These are phyloP conservation scores for Cryptotermes secundus DNA, from an alignment of 1,140 invertebrate species.

Conservation along the genomic window DNA sequence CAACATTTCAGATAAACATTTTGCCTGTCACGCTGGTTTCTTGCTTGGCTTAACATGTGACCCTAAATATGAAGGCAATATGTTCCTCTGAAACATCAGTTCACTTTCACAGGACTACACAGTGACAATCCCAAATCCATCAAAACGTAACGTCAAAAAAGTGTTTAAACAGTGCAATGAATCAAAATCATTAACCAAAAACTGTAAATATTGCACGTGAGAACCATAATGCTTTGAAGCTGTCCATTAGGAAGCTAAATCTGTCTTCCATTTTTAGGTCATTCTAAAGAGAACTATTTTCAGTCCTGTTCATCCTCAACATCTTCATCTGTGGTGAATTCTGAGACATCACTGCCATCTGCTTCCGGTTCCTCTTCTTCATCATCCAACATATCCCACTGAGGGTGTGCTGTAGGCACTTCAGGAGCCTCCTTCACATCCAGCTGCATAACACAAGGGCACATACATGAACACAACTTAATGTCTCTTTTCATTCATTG, in stretches of 20 bases:
- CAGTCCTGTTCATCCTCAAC: conserved; percentile 57
- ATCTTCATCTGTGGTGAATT: conserved; percentile 71
- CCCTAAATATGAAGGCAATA: no score
- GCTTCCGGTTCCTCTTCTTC: conserved; percentile 79
- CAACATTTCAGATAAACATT: no score
- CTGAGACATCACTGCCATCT: conserved; percentile 65
- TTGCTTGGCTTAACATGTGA: no score
- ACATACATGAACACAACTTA: no score
- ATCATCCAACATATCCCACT: conserved; percentile 94
- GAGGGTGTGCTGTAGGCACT: conserved; percentile 86
- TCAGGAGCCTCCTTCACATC: conserved; percentile 94
- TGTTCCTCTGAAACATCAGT: no score
- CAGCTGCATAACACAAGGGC: conserved; percentile 55
- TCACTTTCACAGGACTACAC: no score
- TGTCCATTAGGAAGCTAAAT: not conserved
- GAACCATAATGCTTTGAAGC: not conserved
- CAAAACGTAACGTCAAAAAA: not conserved
- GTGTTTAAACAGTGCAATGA: not conserved
- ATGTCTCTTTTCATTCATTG: no score
- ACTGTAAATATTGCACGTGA: not conserved
- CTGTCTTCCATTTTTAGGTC: no score
- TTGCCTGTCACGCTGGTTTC: no score
- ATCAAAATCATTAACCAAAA: not conserved
- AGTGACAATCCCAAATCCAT: no score
- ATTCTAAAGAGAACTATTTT: not conserved